These are phyloP conservation scores for Eira barbara DNA, from an alignment of 2,113 vertebrate genomes.

Conservation along the genomic window DNA sequence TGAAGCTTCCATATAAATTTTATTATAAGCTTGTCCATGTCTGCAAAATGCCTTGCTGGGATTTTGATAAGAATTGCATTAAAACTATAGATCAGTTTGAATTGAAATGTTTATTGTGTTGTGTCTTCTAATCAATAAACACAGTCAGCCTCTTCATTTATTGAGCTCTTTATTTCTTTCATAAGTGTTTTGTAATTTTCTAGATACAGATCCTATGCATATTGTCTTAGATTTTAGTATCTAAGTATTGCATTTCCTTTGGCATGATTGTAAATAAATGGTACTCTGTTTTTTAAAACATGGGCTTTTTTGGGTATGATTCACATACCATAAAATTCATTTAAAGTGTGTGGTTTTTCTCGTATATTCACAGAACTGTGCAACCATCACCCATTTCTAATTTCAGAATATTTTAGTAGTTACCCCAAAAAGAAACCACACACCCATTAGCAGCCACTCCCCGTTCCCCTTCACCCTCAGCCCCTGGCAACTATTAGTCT, in stretches of 20 bases:
- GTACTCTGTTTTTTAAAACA: neutral
- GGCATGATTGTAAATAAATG: neutral
- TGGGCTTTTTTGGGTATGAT: neutral
- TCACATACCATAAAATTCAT: neutral
- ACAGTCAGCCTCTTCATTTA: neutral
- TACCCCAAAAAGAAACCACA: neutral
- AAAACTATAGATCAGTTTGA: neutral
- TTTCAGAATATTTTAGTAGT: neutral
- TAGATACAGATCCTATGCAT: neutral
- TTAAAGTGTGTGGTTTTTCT: neutral
- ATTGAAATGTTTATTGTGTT: neutral
- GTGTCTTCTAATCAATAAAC: slow-evolving; percentile 29
- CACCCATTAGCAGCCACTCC: neutral
- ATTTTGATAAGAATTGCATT: slow-evolving; percentile 20
- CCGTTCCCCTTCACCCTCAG: neutral
- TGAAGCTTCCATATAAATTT: neutral
- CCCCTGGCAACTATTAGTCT: neutral
- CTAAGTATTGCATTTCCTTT: neutral
- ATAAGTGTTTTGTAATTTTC: neutral
- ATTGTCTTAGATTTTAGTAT: neutral
- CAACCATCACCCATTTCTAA: neutral
- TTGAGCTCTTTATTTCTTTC: neutral
- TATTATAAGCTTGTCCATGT: neutral
- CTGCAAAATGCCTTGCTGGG: neutral
- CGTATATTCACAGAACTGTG: neutral